Percentiles rank a stretch among this genome's conserved stretches.
These are phyloP conservation scores for Xiphophorus birchmanni DNA, from an alignment of 2,797 vertebrate species.

Conservation along the genomic window DNA sequence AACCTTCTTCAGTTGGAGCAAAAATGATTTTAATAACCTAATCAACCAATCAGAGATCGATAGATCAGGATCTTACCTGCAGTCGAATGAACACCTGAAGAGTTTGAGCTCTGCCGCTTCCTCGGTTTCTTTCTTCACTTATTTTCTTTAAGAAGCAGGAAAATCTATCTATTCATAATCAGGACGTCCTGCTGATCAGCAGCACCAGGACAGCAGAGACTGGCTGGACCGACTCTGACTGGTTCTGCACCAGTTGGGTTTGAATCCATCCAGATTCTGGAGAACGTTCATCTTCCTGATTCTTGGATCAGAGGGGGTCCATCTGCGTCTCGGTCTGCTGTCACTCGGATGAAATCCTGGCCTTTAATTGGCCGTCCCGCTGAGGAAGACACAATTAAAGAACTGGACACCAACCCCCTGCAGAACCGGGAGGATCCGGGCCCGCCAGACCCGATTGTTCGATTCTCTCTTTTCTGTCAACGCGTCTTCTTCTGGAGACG, in stretches of 20 bases:
- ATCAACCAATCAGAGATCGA: not conserved
- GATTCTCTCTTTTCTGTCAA: constrained; percentile 40
- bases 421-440: constrained; percentile 7
- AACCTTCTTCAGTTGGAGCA: not conserved
- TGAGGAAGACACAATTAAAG: constrained; percentile 42
- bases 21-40: not conserved
- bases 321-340: not conserved
- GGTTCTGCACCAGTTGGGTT: not conserved
- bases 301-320: constrained; percentile 8
- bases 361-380: constrained; percentile 31
- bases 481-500: constrained; percentile 5
- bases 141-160: not conserved
- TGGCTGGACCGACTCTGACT: not conserved
- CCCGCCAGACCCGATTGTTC: constrained; percentile 25
- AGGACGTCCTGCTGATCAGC: not conserved
- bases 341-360: constrained; percentile 28
- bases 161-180: not conserved
- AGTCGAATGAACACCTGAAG: not conserved
- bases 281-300: not conserved
- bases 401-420: constrained; percentile 24
- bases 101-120: not conserved
- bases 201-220: not conserved
- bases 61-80: not conserved
- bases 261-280: not conserved
- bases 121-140: not conserved